Percentiles rank a stretch among this genome's conserved stretches.
phyloP scores from a whole-genome alignment of 2,888 invertebrate genomes.

The Gastrophysa polygoni region DNA sequence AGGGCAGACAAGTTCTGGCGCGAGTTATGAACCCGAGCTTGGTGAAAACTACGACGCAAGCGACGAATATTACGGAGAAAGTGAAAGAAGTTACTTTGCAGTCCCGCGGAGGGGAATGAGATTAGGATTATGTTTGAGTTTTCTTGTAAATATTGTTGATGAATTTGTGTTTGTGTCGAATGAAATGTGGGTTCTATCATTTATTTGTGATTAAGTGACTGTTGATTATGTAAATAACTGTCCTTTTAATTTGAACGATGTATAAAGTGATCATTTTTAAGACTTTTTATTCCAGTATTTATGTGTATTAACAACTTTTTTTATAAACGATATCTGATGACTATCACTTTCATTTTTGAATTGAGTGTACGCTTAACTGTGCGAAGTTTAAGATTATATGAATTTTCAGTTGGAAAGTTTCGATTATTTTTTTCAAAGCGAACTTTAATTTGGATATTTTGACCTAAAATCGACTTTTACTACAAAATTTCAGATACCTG shows the following conservation, averaged over 20 bases:
- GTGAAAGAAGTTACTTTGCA: slow-evolving; percentile 29
- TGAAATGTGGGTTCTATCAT: slow-evolving; percentile 24
- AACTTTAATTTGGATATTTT: too few species aligned
- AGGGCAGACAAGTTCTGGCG: slow-evolving; percentile 59
- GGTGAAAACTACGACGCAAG: slow-evolving; percentile 41
- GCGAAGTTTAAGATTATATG: too few species aligned
- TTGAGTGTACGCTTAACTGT: neutral
- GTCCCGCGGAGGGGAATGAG: slow-evolving; percentile 28
- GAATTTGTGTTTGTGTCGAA: slow-evolving; percentile 13
- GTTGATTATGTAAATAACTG: slow-evolving; percentile 20
- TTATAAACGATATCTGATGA: slow-evolving; percentile 11
- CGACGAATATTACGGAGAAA: slow-evolving; percentile 30
- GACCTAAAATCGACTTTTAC: too few species aligned
- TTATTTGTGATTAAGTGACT: slow-evolving; percentile 17
- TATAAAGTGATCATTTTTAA: slow-evolving; percentile 30
- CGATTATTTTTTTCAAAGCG: too few species aligned
- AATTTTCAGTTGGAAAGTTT: too few species aligned
- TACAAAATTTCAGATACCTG: too few species aligned
- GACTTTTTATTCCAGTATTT: slow-evolving; percentile 40
- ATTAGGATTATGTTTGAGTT: slow-evolving; percentile 19
- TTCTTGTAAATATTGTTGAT: slow-evolving; percentile 36
- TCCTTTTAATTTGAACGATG: slow-evolving; percentile 8
- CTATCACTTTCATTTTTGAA: neutral
- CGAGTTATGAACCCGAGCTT: slow-evolving; percentile 58
- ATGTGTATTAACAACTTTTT: slow-evolving; percentile 33